phyloP scores from a whole-genome alignment of 2,888 invertebrate genomes.

The Athalia circularis region DNA sequence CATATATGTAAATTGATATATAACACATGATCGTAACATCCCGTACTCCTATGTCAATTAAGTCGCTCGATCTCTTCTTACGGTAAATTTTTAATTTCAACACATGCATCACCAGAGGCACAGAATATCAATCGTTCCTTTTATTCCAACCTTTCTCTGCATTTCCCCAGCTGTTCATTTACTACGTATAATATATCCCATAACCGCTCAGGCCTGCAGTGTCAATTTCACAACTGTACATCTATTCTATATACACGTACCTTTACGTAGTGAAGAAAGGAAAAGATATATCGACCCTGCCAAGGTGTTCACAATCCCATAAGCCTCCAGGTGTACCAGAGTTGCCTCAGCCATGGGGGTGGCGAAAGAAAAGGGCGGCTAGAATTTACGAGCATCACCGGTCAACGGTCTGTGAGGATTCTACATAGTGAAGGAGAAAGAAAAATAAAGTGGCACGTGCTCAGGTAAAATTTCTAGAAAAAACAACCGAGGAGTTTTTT shows the following conservation, averaged over 20 bases:
- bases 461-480: conserved; percentile 3
- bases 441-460: conserved; percentile 19
- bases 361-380: neutral
- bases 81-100: conserved; percentile 16
- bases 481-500: neutral
- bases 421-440: neutral
- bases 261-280: neutral
- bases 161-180: neutral
- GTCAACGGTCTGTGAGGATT: neutral
- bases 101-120: neutral
- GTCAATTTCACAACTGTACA: conserved; percentile 25
- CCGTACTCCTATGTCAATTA: conserved; percentile 11
- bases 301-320: neutral
- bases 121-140: neutral
- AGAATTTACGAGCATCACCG: conserved; percentile 3
- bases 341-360: conserved; percentile 20
- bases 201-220: neutral
- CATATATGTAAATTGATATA: conserved; percentile 43
- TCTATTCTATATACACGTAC: neutral
- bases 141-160: neutral
- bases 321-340: conserved; percentile 26
- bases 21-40: conserved; percentile 23
- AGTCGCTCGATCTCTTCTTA: conserved; percentile 2
- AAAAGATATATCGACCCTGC: neutral
- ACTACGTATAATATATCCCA: conserved; percentile 1